These are phyloP conservation scores for Yponomeuta plumbellus DNA, from an alignment of 2,888 invertebrate genomes.

Conservation along the genomic window DNA sequence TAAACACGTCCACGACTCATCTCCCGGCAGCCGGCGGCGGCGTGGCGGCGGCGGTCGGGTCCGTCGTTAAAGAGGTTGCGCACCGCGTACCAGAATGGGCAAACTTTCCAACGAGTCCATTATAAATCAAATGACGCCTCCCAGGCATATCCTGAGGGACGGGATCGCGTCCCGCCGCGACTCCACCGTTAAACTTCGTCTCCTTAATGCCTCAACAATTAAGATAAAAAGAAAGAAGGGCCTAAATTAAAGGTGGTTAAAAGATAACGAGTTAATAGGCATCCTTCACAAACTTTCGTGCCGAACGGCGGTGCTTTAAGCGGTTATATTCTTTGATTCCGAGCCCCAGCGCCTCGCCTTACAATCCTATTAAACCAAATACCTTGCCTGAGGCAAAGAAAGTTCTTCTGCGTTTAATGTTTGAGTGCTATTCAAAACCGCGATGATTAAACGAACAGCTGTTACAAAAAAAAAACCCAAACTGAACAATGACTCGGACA, in stretches of 20 bases:
- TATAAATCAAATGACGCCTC: slow-evolving; percentile 77
- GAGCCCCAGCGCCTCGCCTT: neutral
- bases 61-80: slow-evolving; percentile 71
- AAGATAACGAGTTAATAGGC: slow-evolving; percentile 74
- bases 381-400: neutral
- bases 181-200: slow-evolving; percentile 69
- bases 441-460: neutral
- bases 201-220: slow-evolving; percentile 74
- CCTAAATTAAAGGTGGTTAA: slow-evolving; percentile 74
- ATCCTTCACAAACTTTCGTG: slow-evolving; percentile 46
- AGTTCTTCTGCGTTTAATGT: neutral
- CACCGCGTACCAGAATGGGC: slow-evolving; percentile 68
- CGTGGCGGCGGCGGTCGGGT: slow-evolving; percentile 61
- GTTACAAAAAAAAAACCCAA: neutral
- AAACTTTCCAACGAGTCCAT: slow-evolving; percentile 76
- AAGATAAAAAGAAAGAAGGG: slow-evolving; percentile 75
- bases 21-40: slow-evolving; percentile 72
- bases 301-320: slow-evolving; percentile 32
- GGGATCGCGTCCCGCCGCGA: slow-evolving; percentile 61
- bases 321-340: slow-evolving; percentile 13
- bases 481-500: too few relatives aligned
- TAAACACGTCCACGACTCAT: slow-evolving; percentile 75
- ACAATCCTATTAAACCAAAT: slow-evolving; percentile 6
- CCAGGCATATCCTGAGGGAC: slow-evolving; percentile 74
- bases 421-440: neutral